Percentiles rank a stretch among this genome's conserved stretches.
Evolutionary conservation across 2,888 invertebrate species (phyloP).

Genomic region (Meandrusa payeni): DNA sequence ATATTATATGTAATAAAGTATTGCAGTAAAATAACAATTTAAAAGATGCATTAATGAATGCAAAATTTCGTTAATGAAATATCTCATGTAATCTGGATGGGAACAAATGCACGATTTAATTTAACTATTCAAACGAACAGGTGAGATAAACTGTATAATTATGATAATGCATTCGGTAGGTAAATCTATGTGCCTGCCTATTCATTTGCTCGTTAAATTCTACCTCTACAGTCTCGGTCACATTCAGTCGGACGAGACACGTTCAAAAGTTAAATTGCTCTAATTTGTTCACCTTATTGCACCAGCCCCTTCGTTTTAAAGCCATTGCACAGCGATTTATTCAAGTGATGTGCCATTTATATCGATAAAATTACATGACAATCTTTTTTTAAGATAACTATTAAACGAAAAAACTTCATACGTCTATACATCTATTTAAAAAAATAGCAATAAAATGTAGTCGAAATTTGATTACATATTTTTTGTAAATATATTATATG

Average conservation of each 20-base stretch:
- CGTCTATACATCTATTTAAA: no score
- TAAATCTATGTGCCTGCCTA: conserved; percentile 23
- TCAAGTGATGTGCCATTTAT: conserved; percentile 43
- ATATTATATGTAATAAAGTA: no score
- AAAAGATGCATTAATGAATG: no score
- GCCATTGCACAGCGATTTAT: conserved; percentile 55
- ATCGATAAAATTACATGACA: conserved; percentile 26
- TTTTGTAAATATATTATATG: no score
- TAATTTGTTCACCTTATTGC: conserved; percentile 75
- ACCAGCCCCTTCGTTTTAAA: conserved; percentile 54
- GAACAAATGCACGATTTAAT: conserved; percentile 18
- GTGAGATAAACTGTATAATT: conserved; percentile 23
- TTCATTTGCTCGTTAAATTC: conserved; percentile 42
- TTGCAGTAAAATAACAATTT: no score
- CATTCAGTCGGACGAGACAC: conserved; percentile 48
- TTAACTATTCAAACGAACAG: conserved; percentile 13
- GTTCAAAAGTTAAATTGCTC: conserved; percentile 74
- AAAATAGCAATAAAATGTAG: no score
- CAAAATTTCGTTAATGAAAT: conserved; percentile 3
- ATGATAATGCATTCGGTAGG: conserved; percentile 24
- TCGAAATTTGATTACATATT: no score
- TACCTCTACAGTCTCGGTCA: conserved; percentile 33
- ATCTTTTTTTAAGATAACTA: no score
- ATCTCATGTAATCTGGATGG: conserved; percentile 11
- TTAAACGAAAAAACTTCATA: no score